Conservation (phyloP, 2,888 invertebrate species). For the Hirudinaria manillensis region DNA sequence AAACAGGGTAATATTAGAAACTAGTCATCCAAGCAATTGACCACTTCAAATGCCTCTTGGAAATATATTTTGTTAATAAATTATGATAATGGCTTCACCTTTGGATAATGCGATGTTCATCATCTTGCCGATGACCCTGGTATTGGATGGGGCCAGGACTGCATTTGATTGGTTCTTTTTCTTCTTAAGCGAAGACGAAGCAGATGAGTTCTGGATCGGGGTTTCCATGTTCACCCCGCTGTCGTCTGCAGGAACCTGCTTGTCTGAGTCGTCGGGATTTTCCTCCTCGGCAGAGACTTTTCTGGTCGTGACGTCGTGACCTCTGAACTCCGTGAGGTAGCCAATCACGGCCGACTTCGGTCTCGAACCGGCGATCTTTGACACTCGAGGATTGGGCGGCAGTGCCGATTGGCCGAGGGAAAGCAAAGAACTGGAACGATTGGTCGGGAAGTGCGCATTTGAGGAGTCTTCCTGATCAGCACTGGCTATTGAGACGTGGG, state of each 20-base stretch:
- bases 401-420: too few species aligned
- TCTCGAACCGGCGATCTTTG: neutral
- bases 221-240: neutral
- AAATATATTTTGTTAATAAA: too few species aligned
- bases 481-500: too few species aligned
- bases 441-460: too few species aligned
- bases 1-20: too few species aligned
- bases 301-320: neutral
- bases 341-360: constrained; percentile 6
- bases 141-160: constrained; percentile 5
- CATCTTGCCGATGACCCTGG: constrained; percentile 5
- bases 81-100: neutral
- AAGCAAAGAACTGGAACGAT: too few species aligned
- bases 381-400: too few species aligned
- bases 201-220: neutral
- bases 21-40: too few species aligned
- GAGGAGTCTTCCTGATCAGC: too few species aligned
- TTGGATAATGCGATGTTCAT: neutral
- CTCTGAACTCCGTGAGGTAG: constrained; percentile 1
- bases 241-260: neutral
- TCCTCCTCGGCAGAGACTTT: neutral
- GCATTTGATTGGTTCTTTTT: neutral
- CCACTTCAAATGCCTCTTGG: too few species aligned
- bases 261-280: neutral
- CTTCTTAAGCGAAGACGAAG: neutral